Evolutionary conservation across 2,888 invertebrate species (phyloP).

Genomic region (Osedax frankpressi): DNA sequence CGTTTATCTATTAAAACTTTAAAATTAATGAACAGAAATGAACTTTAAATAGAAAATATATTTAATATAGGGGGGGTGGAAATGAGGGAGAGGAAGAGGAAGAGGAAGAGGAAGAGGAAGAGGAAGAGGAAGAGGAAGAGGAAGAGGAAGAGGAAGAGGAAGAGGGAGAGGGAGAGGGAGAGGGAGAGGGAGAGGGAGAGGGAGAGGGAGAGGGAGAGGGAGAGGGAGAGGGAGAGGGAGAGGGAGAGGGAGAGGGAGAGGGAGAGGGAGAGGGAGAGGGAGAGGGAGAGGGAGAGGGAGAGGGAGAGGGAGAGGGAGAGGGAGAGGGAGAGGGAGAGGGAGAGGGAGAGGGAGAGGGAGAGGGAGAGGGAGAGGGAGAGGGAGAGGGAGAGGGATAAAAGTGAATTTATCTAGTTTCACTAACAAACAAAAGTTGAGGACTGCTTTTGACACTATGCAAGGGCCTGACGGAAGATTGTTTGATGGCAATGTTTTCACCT

Average conservation of each 20-base stretch:
- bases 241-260: not conserved
- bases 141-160: not conserved
- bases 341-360: conserved; percentile 1
- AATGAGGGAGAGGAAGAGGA: not conserved
- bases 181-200: not conserved
- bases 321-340: not conserved
- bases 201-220: not conserved
- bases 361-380: conserved; percentile 1
- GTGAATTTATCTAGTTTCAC: too few species aligned
- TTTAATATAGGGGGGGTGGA: not conserved
- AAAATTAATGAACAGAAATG: too few species aligned
- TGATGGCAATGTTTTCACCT: too few species aligned
- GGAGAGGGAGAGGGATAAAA: not conserved
- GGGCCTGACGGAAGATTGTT: conserved; percentile 29
- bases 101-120: not conserved
- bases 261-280: not conserved
- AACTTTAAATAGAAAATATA: too few species aligned
- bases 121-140: not conserved
- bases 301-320: not conserved
- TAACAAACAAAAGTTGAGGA: conserved; percentile 48
- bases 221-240: not conserved
- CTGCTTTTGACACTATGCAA: conserved; percentile 48
- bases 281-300: not conserved
- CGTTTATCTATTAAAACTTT: not conserved
- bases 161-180: not conserved